These are phyloP conservation scores for Drosophila demipolita DNA, from an alignment of 2,888 invertebrate genomes.

Conservation along the genomic window DNA sequence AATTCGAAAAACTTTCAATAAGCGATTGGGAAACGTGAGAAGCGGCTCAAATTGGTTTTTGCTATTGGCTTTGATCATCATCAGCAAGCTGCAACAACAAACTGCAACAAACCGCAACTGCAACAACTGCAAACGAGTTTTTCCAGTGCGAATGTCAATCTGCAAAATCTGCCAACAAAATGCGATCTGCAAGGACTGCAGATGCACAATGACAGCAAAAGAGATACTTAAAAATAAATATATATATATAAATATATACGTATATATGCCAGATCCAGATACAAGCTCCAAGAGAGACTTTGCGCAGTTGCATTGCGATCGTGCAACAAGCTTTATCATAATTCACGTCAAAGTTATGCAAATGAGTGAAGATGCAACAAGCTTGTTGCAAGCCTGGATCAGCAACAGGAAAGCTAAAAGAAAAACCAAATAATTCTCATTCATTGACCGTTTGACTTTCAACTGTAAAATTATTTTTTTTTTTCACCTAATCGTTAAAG, in stretches of 20 bases:
- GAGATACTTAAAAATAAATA: slow-evolving; percentile 4
- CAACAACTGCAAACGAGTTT: slow-evolving; percentile 57
- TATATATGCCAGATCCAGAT: not conserved
- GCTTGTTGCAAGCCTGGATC: not conserved
- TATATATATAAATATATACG: not conserved
- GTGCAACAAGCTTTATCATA: slow-evolving; percentile 25
- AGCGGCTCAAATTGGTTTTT: slow-evolving; percentile 60
- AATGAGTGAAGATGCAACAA: not conserved
- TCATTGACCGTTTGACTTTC: not conserved
- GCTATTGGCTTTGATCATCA: slow-evolving; percentile 61
- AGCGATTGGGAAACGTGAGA: slow-evolving; percentile 68
- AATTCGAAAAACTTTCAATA: slow-evolving; percentile 70
- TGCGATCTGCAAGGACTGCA: slow-evolving; percentile 43
- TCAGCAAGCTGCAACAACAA: slow-evolving; percentile 21
- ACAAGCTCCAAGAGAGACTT: slow-evolving; percentile 15
- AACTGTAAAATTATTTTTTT: not conserved
- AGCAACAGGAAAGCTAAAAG: not conserved
- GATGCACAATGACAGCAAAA: slow-evolving; percentile 38
- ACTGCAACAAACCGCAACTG: slow-evolving; percentile 1
- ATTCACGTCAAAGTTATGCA: slow-evolving; percentile 14
- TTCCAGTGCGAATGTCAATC: slow-evolving; percentile 70
- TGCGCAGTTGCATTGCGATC: slow-evolving; percentile 1
- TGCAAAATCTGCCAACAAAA: slow-evolving; percentile 29
- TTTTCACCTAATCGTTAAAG: too few species aligned
- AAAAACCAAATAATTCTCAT: not conserved